Base-by-base conservation (phyloP, 2,888 invertebrate genomes). In the Aquatica leii region DNA sequence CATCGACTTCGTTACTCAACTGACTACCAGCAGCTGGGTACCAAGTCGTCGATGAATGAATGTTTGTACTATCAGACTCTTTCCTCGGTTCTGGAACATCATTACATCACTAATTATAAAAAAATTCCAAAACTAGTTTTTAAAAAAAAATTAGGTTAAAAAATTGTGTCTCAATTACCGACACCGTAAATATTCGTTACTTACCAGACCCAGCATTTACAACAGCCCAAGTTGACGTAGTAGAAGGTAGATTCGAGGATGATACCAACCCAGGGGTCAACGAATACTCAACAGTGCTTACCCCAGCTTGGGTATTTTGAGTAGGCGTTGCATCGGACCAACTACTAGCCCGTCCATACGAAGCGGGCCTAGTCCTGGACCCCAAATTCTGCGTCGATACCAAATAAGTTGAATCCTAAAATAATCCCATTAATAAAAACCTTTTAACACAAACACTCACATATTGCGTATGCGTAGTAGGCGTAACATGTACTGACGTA, bases 1-100 rank as follows among this genome's bases (percentile, higher is more conserved):
- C 85, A 63, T 86, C 86, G 1, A 86, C 83, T 70, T 84, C 83
- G 71, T 85, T 85, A 58, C 81, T 83, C n/a, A 83, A 76, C 69
- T 84, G 84, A 69, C 81, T 82, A 24, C 84, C 84, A 14, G 84
- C 84, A 1, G 82, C 83, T 24, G 84, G 84, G 70, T 82, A 84
- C 83, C 84, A 84, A 0, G 82, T 81, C 52, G 73, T 73, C 6
- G 69, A 69, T 5, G 50, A 14, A 20, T 57, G 51, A 0, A 52
- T 24, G 21, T 43, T 48, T 12, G 15, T 4, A 14, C 35, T 49
- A 1, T 52, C 62, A 1, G 24, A 34, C 37, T 34, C 9, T 40
- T 63, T 54, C 48, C 18, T 11, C 37, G 54, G 8, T 17, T 35
- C 60, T 60, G 40, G 6, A 40, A 52, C 3, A 17, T 40, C 6